Evolutionary conservation across 2,113 vertebrate species (phyloP).

Genomic region (Strix uralensis): DNA sequence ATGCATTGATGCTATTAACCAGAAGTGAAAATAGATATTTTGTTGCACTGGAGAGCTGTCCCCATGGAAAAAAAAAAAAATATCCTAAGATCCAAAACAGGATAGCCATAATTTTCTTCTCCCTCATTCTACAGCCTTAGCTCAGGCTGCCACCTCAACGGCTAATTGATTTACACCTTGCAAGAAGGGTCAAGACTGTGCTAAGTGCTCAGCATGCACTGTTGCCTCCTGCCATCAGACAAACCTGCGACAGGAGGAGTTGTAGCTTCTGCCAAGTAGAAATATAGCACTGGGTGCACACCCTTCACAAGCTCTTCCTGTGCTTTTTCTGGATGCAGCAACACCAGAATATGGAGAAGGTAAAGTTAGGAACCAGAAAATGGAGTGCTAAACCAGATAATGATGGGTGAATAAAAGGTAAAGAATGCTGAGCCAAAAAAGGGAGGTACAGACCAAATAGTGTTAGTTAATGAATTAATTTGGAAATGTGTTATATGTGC

Average conservation of each 20-base stretch:
- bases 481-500: background rate
- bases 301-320: background rate
- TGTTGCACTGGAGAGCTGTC: background rate
- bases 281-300: background rate
- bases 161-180: conserved; percentile 7
- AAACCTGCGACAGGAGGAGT: background rate
- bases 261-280: background rate
- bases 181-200: background rate
- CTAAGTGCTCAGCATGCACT: background rate
- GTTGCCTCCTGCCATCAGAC: background rate
- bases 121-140: background rate
- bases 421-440: background rate
- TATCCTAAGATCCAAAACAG: background rate
- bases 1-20: background rate
- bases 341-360: background rate
- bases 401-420: background rate
- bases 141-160: background rate
- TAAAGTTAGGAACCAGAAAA: background rate
- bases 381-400: background rate
- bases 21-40: background rate
- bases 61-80: background rate
- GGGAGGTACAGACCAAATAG: background rate
- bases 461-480: background rate
- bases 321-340: background rate
- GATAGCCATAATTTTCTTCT: background rate